A percentile compares a stretch with the other conserved stretches of the same genome.
phyloP scores from a whole-genome alignment of 2,113 vertebrate genomes.

The Nannospalax galili region DNA sequence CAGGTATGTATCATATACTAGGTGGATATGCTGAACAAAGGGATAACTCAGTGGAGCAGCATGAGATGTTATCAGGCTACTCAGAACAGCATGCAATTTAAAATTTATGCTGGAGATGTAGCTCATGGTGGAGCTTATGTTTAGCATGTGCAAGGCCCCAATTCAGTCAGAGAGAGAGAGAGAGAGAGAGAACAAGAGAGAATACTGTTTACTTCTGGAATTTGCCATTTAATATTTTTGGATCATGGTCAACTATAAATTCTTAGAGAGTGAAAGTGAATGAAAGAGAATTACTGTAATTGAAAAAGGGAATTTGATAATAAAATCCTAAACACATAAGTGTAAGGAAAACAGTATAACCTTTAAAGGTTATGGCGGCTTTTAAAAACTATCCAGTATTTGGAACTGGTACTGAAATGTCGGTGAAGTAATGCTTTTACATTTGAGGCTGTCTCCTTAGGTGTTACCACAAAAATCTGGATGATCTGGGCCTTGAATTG shows the following conservation, averaged over 20 bases:
- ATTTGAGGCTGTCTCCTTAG: constrained; percentile 83
- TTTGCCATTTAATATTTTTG: not conserved
- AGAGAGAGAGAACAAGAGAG: not conserved
- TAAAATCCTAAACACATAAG: constrained; percentile 42
- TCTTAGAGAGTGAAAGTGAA: not conserved
- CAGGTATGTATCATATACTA: not conserved
- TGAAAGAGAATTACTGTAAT: not conserved
- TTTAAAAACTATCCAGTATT: constrained; percentile 53
- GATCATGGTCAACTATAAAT: not conserved
- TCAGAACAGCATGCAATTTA: not conserved
- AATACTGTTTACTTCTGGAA: not conserved
- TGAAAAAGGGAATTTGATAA: constrained; percentile 64
- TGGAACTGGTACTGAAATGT: constrained; percentile 7
- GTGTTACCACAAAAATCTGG: constrained; percentile 89
- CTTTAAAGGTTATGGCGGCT: constrained; percentile 45
- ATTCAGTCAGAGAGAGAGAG: not conserved
- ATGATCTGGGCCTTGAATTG: constrained; percentile 92
- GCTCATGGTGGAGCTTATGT: not conserved
- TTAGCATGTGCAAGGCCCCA: not conserved
- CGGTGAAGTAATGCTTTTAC: constrained; percentile 24
- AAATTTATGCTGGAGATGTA: not conserved
- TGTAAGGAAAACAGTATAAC: constrained; percentile 47
- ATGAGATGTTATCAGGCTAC: not conserved
- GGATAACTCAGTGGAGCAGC: not conserved
- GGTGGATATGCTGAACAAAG: too few species aligned